A percentile compares a stretch with the other conserved stretches of the same genome.
phyloP scores from a whole-genome alignment of 2,888 invertebrate genomes.

The Zele albiditarsus region DNA sequence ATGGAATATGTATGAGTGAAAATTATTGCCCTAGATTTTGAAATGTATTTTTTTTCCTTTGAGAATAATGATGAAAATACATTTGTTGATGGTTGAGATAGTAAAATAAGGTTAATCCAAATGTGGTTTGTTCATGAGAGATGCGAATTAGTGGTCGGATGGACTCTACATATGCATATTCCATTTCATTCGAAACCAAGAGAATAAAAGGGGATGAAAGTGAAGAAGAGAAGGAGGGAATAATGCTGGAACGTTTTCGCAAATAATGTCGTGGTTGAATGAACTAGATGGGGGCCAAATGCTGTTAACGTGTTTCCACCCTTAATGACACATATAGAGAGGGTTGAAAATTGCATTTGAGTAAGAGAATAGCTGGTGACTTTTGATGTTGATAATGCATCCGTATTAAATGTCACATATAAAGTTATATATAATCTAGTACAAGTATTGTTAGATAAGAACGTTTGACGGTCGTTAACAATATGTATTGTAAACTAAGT shows the following conservation, averaged over 20 bases:
- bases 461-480: background rate
- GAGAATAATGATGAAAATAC: background rate
- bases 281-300: slow-evolving; percentile 59
- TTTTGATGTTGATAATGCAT: background rate
- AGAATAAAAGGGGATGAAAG: background rate
- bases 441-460: too few relatives aligned
- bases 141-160: background rate
- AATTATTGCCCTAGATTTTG: too few relatives aligned
- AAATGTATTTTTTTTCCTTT: too few relatives aligned
- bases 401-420: background rate
- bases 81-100: background rate
- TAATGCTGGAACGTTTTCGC: slow-evolving; percentile 44
- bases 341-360: slow-evolving; percentile 63
- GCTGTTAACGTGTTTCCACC: slow-evolving; percentile 63
- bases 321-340: slow-evolving; percentile 65
- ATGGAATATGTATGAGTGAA: too few relatives aligned
- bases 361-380: slow-evolving; percentile 32
- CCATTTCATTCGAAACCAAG: background rate
- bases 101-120: background rate
- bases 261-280: slow-evolving; percentile 62
- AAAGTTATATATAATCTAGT: too few relatives aligned
- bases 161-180: background rate
- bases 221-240: background rate
- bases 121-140: background rate
- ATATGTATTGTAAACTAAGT: background rate